phyloP scores from a whole-genome alignment of 2,113 vertebrate species.

The Myrmecobius fasciatus region DNA sequence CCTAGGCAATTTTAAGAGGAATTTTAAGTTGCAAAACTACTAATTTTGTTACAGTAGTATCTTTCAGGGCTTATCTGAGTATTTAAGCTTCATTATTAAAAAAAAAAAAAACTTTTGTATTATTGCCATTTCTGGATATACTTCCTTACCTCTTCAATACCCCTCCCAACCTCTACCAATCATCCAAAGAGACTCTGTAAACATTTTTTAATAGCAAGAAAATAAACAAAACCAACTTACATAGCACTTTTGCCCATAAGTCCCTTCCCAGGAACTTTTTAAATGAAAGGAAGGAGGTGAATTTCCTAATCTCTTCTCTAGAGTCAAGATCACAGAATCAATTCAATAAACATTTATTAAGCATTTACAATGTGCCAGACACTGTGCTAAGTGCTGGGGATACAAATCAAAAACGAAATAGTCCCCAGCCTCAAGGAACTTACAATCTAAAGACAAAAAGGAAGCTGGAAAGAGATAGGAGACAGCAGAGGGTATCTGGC shows the following conservation, averaged over 20 bases:
- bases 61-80: not conserved
- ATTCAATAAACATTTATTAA: not conserved
- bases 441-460: not conserved
- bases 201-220: not conserved
- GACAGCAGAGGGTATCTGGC: not conserved
- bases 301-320: not conserved
- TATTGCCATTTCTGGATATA: not conserved
- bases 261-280: not conserved
- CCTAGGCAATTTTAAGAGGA: not conserved
- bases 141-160: not conserved
- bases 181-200: not conserved
- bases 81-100: not conserved
- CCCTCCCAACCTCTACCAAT: no score
- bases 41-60: not conserved
- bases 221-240: not conserved
- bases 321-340: not conserved
- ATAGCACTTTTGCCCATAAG: not conserved
- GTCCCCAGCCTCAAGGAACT: not conserved
- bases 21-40: not conserved
- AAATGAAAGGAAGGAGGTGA: not conserved
- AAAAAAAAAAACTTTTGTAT: not conserved
- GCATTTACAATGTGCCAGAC: not conserved
- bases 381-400: not conserved
- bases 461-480: not conserved
- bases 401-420: not conserved